phyloP scores from a whole-genome alignment of 1,140 invertebrate genomes.

The Apolygus lucorum region DNA sequence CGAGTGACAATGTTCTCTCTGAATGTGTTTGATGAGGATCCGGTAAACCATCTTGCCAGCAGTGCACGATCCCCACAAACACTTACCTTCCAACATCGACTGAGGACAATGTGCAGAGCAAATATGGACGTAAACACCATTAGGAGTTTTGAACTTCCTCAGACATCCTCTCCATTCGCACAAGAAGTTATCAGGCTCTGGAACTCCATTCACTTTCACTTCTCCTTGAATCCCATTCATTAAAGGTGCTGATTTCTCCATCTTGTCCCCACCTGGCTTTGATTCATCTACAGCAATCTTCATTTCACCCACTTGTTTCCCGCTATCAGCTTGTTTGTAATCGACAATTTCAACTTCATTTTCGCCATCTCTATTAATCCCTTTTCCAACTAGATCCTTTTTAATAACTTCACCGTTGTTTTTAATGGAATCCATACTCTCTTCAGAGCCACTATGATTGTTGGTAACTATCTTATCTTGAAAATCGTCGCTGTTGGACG shows the following conservation, averaged over 20 bases:
- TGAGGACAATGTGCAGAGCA: neutral
- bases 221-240: neutral
- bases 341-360: neutral
- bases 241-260: neutral
- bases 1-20: neutral
- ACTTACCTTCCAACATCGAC: constrained; percentile 5
- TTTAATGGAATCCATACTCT: neutral
- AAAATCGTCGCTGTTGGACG: constrained; percentile 28
- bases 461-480: constrained; percentile 36
- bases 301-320: neutral
- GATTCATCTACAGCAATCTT: constrained; percentile 30
- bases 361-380: neutral
- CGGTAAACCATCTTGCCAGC: constrained; percentile 7
- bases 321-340: neutral
- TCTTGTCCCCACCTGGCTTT: constrained; percentile 33
- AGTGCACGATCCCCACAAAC: neutral
- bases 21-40: neutral
- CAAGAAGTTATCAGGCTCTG: constrained; percentile 45
- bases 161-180: constrained; percentile 90
- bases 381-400: neutral
- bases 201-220: constrained; percentile 4
- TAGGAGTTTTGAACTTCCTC: constrained; percentile 55
- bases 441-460: constrained; percentile 35
- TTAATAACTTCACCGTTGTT: neutral
- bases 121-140: neutral